phyloP scores from a whole-genome alignment of 2,797 vertebrate species.

The Anguilla anguilla region DNA sequence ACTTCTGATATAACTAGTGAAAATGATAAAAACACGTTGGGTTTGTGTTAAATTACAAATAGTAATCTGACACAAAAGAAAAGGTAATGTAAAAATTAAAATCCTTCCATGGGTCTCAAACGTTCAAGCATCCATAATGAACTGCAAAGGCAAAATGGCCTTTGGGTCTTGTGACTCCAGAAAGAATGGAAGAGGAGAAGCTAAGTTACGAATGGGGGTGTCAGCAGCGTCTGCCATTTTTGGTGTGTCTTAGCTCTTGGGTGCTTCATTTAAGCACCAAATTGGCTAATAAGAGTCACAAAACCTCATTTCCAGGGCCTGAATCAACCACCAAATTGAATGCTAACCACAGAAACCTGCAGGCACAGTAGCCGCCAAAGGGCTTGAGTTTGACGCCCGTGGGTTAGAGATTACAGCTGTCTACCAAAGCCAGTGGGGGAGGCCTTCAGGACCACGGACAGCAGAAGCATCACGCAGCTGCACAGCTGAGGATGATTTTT shows the following conservation, averaged over 20 bases:
- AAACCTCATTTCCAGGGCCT: background rate
- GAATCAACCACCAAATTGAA: too few species aligned
- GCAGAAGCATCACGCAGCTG: background rate
- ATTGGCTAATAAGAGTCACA: too few species aligned
- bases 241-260: too few species aligned
- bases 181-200: background rate
- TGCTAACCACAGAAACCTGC: too few species aligned
- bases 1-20: background rate
- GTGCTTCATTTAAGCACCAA: too few species aligned
- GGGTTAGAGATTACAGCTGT: background rate
- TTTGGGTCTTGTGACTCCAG: background rate
- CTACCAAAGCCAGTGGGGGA: background rate
- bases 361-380: too few species aligned
- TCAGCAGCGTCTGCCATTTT: too few species aligned
- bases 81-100: too few species aligned
- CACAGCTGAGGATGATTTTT: background rate
- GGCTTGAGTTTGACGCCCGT: background rate
- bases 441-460: background rate
- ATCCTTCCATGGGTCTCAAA: too few species aligned
- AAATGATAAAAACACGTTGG: background rate
- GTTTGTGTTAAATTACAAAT: background rate
- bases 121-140: too few species aligned
- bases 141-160: too few species aligned
- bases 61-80: too few species aligned
- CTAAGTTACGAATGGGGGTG: background rate